Percentiles rank a stretch among this genome's conserved stretches.
These are phyloP conservation scores for Helostoma temminkii DNA, from an alignment of 2,797 vertebrate species.

Conservation along the genomic window DNA sequence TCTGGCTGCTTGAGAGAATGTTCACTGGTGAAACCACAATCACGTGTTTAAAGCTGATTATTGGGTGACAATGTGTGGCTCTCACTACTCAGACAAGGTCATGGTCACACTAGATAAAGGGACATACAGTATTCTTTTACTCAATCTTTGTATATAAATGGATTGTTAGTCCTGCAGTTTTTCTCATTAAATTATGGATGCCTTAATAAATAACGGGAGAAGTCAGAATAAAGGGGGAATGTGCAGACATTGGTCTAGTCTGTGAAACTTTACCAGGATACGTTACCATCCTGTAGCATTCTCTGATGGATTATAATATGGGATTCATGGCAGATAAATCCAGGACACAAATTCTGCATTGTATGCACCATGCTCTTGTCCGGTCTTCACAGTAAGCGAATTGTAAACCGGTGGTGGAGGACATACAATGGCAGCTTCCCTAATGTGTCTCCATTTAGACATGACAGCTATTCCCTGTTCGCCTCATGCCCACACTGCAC, in stretches of 20 bases:
- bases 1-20: too few relatives aligned
- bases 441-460: slow-evolving; percentile 70
- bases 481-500: slow-evolving; percentile 45
- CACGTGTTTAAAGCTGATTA: slow-evolving; percentile 16
- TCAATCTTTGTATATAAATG: neutral
- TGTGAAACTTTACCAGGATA: slow-evolving; percentile 13
- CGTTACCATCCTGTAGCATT: slow-evolving; percentile 5
- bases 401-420: slow-evolving; percentile 28
- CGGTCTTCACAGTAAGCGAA: slow-evolving; percentile 67
- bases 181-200: neutral
- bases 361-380: slow-evolving; percentile 56
- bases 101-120: slow-evolving; percentile 7
- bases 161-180: neutral
- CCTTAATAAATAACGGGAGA: slow-evolving; percentile 4
- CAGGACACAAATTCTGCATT: slow-evolving; percentile 56
- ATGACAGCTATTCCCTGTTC: slow-evolving; percentile 71
- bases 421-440: slow-evolving; percentile 21
- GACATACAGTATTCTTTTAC: neutral
- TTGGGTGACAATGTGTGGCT: slow-evolving; percentile 22
- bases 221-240: neutral
- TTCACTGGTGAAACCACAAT: neutral
- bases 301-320: slow-evolving; percentile 41
- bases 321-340: slow-evolving; percentile 51
- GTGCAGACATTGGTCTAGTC: slow-evolving; percentile 35
- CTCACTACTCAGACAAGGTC: slow-evolving; percentile 39